phyloP scores from a whole-genome alignment of 2,797 vertebrate species.

The Alcedo atthis region DNA sequence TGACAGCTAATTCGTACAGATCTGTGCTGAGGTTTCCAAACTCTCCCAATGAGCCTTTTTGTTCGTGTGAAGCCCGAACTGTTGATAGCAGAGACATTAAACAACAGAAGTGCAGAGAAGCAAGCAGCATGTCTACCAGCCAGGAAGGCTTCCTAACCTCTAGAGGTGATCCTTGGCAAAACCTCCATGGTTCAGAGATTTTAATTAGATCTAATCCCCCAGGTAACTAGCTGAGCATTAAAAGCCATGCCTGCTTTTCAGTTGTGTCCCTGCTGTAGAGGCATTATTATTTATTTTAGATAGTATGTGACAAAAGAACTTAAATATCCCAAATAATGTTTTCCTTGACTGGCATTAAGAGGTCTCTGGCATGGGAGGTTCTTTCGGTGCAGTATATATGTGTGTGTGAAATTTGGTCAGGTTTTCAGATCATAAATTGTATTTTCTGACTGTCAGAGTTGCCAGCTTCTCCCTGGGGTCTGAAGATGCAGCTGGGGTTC shows the following conservation, averaged over 20 bases:
- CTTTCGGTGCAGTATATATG: background rate
- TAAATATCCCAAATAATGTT: background rate
- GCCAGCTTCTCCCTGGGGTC: background rate
- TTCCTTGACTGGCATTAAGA: background rate
- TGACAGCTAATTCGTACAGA: conserved; percentile 52
- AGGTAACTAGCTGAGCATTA: conserved; percentile 30
- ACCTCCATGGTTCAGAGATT: conserved; percentile 42
- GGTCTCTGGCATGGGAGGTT: background rate
- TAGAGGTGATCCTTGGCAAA: background rate
- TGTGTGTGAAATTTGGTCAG: background rate
- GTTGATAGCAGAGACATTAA: background rate
- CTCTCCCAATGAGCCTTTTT: conserved; percentile 49
- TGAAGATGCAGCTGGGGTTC: background rate
- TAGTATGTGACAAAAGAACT: background rate
- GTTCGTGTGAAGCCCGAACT: background rate
- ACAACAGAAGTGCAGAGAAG: background rate
- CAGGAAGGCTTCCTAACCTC: conserved; percentile 6
- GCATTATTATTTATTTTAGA: conserved; percentile 43
- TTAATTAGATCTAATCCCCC: conserved; percentile 53
- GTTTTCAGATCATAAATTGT: background rate
- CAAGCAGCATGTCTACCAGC: background rate
- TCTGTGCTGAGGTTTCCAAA: conserved; percentile 46
- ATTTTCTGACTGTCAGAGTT: background rate
- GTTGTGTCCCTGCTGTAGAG: background rate
- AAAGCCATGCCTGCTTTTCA: background rate